Evolutionary conservation across 2,888 invertebrate genomes (phyloP).

Genomic region (Parapristionchus giblindavisi): DNA sequence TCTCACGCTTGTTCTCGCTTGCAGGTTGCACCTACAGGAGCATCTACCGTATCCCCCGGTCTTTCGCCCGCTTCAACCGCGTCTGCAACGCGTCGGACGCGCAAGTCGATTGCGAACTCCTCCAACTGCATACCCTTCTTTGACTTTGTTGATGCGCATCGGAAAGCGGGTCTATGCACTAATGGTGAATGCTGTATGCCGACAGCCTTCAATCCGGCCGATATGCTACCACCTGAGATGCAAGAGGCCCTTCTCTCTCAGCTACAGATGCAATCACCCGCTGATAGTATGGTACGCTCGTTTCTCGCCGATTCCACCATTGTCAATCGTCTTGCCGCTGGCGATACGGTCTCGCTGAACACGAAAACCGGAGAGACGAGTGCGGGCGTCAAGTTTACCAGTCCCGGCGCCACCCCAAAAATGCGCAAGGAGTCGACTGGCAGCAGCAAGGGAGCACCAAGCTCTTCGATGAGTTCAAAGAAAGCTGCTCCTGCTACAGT

Average conservation of each 20-base stretch:
- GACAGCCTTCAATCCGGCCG: not conserved
- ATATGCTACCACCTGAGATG: not conserved
- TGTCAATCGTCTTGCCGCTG: conserved; percentile 1
- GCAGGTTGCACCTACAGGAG: too few species aligned
- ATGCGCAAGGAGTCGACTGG: not conserved
- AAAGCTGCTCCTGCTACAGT: not conserved
- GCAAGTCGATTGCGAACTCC: not conserved
- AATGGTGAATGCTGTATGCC: too few species aligned
- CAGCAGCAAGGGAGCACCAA: not conserved
- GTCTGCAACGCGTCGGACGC: not conserved
- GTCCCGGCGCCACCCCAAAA: not conserved
- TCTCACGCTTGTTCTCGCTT: too few species aligned
- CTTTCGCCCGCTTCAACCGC: not conserved
- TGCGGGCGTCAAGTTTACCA: not conserved
- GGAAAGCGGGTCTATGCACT: too few species aligned
- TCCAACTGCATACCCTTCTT: too few species aligned
- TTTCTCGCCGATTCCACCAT: conserved; percentile 22
- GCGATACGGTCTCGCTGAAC: conserved; percentile 26
- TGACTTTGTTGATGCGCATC: too few species aligned
- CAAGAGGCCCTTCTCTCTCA: conserved; percentile 1
- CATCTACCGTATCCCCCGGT: too few species aligned
- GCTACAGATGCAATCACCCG: not conserved
- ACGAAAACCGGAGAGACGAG: conserved; percentile 32
- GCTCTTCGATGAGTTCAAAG: not conserved
- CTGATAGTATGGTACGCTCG: not conserved